Evolutionary conservation across 2,797 vertebrate species (phyloP).

Genomic region (Clarias fuscus): DNA sequence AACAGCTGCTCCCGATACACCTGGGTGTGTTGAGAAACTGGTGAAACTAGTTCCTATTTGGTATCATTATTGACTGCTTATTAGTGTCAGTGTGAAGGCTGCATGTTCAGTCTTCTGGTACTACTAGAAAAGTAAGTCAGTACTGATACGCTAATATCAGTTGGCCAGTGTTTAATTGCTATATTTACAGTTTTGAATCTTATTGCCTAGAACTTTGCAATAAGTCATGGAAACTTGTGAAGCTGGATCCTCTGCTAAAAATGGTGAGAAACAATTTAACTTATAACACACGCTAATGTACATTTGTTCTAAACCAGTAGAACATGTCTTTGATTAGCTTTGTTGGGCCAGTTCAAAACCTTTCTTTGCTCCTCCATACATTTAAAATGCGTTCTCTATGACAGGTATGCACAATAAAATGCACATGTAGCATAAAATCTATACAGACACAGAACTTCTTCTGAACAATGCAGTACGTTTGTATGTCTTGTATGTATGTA

Average conservation of each 20-base stretch:
- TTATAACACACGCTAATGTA: neutral
- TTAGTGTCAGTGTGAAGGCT: neutral
- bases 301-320: neutral
- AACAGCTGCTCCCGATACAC: neutral
- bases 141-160: neutral
- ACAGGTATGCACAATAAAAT: neutral
- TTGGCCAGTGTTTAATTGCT: neutral
- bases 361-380: neutral
- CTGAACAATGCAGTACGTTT: neutral
- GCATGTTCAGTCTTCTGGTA: neutral
- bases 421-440: neutral
- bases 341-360: neutral
- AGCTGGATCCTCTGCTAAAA: neutral
- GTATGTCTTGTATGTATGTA: too few species aligned
- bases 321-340: neutral
- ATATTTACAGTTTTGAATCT: neutral
- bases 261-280: neutral
- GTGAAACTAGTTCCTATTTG: neutral
- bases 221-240: neutral
- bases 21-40: neutral
- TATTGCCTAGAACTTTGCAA: neutral
- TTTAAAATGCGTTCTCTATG: neutral
- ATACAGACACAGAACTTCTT: too few species aligned
- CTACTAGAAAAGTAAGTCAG: neutral
- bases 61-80: neutral